phyloP scores from a whole-genome alignment of 2,113 vertebrate species.

The Calypte anna region DNA sequence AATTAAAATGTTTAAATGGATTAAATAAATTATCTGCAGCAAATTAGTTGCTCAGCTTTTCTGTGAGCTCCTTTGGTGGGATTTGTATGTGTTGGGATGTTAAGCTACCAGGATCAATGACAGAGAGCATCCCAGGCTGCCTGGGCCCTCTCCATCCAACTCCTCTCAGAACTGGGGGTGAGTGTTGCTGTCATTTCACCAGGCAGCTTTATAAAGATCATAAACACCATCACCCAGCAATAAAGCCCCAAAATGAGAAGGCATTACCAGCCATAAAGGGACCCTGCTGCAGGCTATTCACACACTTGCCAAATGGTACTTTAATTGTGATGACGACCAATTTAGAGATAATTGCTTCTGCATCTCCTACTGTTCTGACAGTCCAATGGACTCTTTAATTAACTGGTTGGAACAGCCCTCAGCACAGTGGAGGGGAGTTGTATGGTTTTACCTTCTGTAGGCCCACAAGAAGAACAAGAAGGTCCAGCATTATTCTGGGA shows the following conservation, averaged over 20 bases:
- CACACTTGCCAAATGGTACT: not conserved
- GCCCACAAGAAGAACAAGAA: not conserved
- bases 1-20: not conserved
- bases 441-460: not conserved
- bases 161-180: not conserved
- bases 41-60: not conserved
- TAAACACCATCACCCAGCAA: not conserved
- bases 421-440: not conserved
- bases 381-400: not conserved
- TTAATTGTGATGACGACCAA: not conserved
- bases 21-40: not conserved
- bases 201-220: not conserved
- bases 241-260: not conserved
- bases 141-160: not conserved
- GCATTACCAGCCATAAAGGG: not conserved
- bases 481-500: not conserved
- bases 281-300: not conserved
- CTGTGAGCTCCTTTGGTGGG: not conserved
- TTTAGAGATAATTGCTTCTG: conserved; percentile 15
- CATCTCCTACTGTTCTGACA: not conserved
- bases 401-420: not conserved
- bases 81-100: not conserved
- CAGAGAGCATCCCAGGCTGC: not conserved
- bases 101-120: not conserved
- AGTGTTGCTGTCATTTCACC: not conserved